These are phyloP conservation scores for Philaethria dido DNA, from an alignment of 2,888 invertebrate species.

Conservation along the genomic window DNA sequence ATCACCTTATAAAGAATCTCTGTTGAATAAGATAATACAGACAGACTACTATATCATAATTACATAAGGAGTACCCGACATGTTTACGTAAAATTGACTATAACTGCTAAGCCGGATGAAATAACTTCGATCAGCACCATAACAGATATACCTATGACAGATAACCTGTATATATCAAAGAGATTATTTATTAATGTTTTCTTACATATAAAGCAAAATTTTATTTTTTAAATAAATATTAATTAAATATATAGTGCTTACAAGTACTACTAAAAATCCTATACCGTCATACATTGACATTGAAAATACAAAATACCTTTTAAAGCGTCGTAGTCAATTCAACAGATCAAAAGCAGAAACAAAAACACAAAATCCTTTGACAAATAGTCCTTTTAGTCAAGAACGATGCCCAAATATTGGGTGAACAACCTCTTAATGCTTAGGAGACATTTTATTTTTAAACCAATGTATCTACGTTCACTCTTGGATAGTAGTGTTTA, in stretches of 20 bases:
- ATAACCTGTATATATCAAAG: background rate
- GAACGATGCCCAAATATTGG: slow-evolving; percentile 79
- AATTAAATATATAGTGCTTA: too few species aligned
- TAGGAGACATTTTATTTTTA: slow-evolving; percentile 82
- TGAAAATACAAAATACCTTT: slow-evolving; percentile 1
- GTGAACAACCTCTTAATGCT: slow-evolving; percentile 83
- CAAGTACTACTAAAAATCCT: background rate
- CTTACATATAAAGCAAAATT: background rate
- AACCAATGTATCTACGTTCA: slow-evolving; percentile 51
- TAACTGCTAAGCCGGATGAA: background rate
- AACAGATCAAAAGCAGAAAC: slow-evolving; percentile 54
- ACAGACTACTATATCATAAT: background rate
- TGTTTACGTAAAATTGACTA: background rate
- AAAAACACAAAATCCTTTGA: slow-evolving; percentile 68
- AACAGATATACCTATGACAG: background rate
- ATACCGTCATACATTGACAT: background rate
- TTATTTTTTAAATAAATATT: background rate
- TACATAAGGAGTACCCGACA: background rate
- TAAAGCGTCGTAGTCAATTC: background rate
- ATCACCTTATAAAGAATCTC: too few species aligned
- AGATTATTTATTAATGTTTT: background rate
- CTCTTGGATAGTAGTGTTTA: slow-evolving; percentile 39
- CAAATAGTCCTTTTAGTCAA: slow-evolving; percentile 69
- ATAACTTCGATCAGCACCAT: background rate
- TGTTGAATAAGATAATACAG: background rate